Conservation (phyloP, 2,113 vertebrate species). For the Pterocles orientalis region DNA sequence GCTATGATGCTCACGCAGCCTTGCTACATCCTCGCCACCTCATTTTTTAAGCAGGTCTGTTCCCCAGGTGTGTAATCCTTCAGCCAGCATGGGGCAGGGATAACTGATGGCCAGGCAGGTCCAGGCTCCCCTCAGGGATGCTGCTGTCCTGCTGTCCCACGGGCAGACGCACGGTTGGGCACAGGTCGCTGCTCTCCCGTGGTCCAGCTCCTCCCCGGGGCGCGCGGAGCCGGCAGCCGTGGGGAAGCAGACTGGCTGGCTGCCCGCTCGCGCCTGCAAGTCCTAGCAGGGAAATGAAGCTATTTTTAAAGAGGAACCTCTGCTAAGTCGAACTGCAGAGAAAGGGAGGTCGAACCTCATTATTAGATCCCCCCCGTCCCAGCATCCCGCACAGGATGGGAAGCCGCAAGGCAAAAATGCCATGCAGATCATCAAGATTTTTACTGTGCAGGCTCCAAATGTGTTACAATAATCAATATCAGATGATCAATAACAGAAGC, state of each 20-base stretch:
- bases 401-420: neutral
- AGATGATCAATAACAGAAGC: constrained; percentile 42
- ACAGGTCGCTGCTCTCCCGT: neutral
- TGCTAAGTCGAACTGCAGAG: constrained; percentile 9
- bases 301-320: constrained; percentile 69
- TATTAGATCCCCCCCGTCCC: neutral
- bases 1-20: neutral
- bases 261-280: constrained; percentile 41
- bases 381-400: neutral
- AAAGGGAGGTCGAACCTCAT: constrained; percentile 19
- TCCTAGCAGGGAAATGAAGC: constrained; percentile 57
- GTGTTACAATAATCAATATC: constrained; percentile 35
- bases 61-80: neutral
- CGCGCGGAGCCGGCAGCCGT: neutral
- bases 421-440: neutral
- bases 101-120: neutral
- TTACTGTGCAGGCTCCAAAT: constrained; percentile 34
- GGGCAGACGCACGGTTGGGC: neutral
- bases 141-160: neutral
- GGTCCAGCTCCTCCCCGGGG: constrained; percentile 49
- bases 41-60: neutral
- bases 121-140: neutral
- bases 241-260: constrained; percentile 66
- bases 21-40: accelerated
- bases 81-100: neutral